Percentiles rank a stretch among this genome's conserved stretches.
These are phyloP conservation scores for Enteromius viviparus DNA, from an alignment of 2,797 vertebrate species.

Conservation along the genomic window DNA sequence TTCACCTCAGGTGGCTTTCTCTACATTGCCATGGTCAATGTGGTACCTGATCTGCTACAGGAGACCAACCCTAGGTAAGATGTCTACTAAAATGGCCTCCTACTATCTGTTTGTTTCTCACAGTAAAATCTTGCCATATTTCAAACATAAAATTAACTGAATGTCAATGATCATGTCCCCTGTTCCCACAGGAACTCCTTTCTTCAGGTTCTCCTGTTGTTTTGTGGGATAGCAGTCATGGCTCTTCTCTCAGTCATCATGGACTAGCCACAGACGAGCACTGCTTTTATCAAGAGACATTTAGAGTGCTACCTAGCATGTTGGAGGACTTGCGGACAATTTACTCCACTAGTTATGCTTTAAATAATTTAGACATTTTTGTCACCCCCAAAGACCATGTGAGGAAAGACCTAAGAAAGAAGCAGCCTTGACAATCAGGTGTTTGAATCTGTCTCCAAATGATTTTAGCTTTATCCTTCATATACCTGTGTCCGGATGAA, in stretches of 20 bases:
- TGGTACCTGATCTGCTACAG: conserved; percentile 92
- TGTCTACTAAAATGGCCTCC: background rate
- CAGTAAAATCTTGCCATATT: background rate
- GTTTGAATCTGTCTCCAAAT: conserved; percentile 22
- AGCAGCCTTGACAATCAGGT: conserved; percentile 31
- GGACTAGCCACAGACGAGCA: conserved; percentile 64
- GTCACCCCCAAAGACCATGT: conserved; percentile 36
- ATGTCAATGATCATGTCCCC: conserved; percentile 62
- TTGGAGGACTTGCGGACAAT: conserved; percentile 30
- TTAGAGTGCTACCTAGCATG: conserved; percentile 18
- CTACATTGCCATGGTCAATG: conserved; percentile 95
- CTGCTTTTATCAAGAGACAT: background rate
- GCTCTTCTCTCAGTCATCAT: conserved; percentile 84
- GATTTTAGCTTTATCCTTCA: conserved; percentile 19
- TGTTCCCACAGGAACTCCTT: conserved; percentile 84
- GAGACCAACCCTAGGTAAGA: conserved; percentile 84
- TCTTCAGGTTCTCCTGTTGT: conserved; percentile 88
- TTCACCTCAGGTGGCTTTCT: conserved; percentile 97
- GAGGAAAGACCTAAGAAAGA: conserved; percentile 18
- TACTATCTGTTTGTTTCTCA: no score
- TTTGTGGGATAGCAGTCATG: conserved; percentile 89
- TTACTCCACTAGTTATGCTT: conserved; percentile 49
- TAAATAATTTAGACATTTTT: conserved; percentile 15
- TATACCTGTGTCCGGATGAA: conserved; percentile 10
- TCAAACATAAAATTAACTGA: background rate